Base-by-base conservation (phyloP, 2,888 invertebrate genomes). In the Odontocerum albicorne region DNA sequence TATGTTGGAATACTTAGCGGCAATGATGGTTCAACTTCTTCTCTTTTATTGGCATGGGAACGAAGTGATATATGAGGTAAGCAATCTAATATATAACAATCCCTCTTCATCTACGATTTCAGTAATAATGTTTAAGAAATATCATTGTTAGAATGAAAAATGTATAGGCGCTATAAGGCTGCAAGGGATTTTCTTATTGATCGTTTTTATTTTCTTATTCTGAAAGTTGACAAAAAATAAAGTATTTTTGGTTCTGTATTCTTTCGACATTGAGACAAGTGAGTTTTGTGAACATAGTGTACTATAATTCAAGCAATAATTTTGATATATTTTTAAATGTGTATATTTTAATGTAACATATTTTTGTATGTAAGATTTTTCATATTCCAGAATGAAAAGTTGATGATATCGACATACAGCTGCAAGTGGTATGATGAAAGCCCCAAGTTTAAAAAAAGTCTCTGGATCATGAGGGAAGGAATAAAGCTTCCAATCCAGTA, bases 21-120 rank as follows among this genome's bases (percentile, higher is more conserved):
- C 77, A 1, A 67, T 76, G 12, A 70, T 77, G 35, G 68, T 73
- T 1, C 77, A 77, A 63, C 64, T 77, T 19, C 74, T 77, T 52
- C 55, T 77, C 4, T 77, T 75, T 62, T 77, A 77, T 60, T 77
- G 77, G 77, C 76, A 77, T 59, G 70, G 74, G 59, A 77, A 73
- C 62, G 69, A 72, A 60, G 72, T 77, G 1, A 64, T 71, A 1
- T 59, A 65, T 32, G 71, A 69, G 71, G 77, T 77, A 58, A 21
- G 65, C 66, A 49, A 35, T 33, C 17, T 46, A 2, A 8, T 16
- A 7, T 32, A 10, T 15, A 8, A n/a, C n/a, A n/a, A n/a, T n/a
- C n/a, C n/a, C n/a, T n/a, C n/a, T n/a, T n/a, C n/a, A n/a, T n/a
- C n/a, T n/a, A n/a, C n/a, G n/a, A n/a, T n/a, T n/a, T n/a, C n/a